Percentiles rank a stretch among this genome's conserved stretches.
Evolutionary conservation across 2,888 invertebrate species (phyloP).

Genomic region (Cinara cedri): DNA sequence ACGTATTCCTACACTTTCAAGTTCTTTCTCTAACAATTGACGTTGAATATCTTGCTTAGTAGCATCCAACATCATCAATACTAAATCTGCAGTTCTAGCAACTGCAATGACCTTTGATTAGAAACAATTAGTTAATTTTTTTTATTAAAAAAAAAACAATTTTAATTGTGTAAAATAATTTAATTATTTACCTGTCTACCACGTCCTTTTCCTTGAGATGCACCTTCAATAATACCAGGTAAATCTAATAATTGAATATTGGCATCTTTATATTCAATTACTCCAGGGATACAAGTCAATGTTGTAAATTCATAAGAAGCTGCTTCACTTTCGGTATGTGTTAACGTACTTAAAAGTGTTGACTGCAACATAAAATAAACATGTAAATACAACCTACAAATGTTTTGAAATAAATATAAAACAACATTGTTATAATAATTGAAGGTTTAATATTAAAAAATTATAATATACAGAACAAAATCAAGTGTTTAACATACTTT

Average conservation of each 20-base stretch:
- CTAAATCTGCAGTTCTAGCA: constrained; percentile 95
- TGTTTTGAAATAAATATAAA: neutral
- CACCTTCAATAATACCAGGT: constrained; percentile 99
- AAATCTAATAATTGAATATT: constrained; percentile 97
- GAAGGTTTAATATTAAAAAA: constrained; percentile 30
- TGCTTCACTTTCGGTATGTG: constrained; percentile 94
- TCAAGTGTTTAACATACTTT: constrained; percentile 69
- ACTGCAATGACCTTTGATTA: constrained; percentile 86
- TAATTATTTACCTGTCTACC: constrained; percentile 73
- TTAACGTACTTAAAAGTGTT: constrained; percentile 91
- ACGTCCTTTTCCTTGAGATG: constrained; percentile 91
- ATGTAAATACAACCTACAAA: neutral
- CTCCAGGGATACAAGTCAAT: constrained; percentile 97
- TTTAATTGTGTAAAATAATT: neutral
- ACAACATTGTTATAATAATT: neutral
- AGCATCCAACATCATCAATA: constrained; percentile 99
- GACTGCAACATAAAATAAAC: constrained; percentile 69
- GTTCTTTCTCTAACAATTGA: constrained; percentile 86
- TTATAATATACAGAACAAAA: neutral
- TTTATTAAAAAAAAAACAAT: neutral
- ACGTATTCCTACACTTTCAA: constrained; percentile 97
- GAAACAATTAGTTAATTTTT: neutral
- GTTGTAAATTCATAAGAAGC: constrained; percentile 99
- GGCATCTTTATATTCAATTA: constrained; percentile 97
- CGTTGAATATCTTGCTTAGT: constrained; percentile 97